These are phyloP conservation scores for Neosalanx taihuensis DNA, from an alignment of 2,797 vertebrate species.

Conservation along the genomic window DNA sequence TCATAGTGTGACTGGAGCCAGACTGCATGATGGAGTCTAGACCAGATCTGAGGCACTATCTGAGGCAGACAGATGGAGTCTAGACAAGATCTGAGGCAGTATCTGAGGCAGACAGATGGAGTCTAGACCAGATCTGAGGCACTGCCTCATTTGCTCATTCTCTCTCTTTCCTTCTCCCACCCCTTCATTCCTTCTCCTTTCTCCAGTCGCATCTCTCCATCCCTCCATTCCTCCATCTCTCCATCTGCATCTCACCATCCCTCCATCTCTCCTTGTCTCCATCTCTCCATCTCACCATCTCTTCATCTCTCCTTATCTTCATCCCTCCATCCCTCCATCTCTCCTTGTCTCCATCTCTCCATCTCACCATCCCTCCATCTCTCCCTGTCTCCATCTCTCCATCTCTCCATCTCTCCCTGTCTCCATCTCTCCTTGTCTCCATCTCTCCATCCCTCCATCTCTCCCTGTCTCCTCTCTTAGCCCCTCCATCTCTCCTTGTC, in stretches of 20 bases:
- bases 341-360: neutral
- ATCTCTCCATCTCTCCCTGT: too few species aligned
- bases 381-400: neutral
- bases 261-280: neutral
- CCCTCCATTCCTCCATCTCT: neutral
- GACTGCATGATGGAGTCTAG: slow-evolving; percentile 34
- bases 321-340: neutral
- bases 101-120: neutral
- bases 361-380: too few species aligned
- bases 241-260: too few species aligned
- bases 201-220: slow-evolving; percentile 1
- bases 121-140: slow-evolving; percentile 27
- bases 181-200: neutral
- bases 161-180: slow-evolving; percentile 1
- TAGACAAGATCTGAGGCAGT: slow-evolving; percentile 24
- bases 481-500: too few species aligned
- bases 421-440: neutral
- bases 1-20: slow-evolving; percentile 57
- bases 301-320: neutral
- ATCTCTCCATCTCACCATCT: neutral
- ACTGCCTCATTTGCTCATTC: neutral
- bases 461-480: too few species aligned
- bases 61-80: neutral
- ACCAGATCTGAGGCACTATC: slow-evolving; percentile 11
- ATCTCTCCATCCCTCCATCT: too few species aligned